phyloP scores from a whole-genome alignment of 1,140 invertebrate species.

The Ostrea edulis region DNA sequence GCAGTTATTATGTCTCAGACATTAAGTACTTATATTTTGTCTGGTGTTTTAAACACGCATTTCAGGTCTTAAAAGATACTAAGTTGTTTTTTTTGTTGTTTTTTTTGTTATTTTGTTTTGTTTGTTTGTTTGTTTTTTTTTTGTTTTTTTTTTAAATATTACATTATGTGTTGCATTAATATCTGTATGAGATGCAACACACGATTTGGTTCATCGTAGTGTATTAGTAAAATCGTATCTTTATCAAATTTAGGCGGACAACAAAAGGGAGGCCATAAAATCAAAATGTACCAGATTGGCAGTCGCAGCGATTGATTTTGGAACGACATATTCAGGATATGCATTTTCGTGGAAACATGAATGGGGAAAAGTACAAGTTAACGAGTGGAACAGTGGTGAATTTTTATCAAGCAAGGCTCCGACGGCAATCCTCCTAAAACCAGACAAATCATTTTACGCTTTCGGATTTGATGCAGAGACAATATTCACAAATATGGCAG shows the following conservation, averaged over 20 bases:
- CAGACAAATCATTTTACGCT: neutral
- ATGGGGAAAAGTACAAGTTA: neutral
- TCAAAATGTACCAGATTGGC: neutral
- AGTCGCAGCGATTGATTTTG: constrained; percentile 20
- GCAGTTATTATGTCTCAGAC: no score
- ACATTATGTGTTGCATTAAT: no score
- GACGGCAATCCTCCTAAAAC: neutral
- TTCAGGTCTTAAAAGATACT: no score
- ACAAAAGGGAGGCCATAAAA: neutral
- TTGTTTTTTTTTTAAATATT: no score
- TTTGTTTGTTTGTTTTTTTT: no score
- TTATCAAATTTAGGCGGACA: neutral
- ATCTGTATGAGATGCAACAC: no score
- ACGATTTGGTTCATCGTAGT: no score
- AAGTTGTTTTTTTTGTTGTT: no score
- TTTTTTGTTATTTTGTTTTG: no score
- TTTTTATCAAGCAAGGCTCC: neutral
- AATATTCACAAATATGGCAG: neutral
- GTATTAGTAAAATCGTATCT: neutral
- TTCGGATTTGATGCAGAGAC: neutral
- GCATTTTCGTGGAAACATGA: neutral
- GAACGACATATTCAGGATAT: constrained; percentile 10
- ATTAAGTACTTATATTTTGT: no score
- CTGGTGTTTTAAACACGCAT: no score
- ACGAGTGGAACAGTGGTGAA: neutral